Percentiles rank a stretch among this genome's conserved stretches.
Conservation (phyloP, 2,797 vertebrate species). For the Pachyuromys duprasi region DNA sequence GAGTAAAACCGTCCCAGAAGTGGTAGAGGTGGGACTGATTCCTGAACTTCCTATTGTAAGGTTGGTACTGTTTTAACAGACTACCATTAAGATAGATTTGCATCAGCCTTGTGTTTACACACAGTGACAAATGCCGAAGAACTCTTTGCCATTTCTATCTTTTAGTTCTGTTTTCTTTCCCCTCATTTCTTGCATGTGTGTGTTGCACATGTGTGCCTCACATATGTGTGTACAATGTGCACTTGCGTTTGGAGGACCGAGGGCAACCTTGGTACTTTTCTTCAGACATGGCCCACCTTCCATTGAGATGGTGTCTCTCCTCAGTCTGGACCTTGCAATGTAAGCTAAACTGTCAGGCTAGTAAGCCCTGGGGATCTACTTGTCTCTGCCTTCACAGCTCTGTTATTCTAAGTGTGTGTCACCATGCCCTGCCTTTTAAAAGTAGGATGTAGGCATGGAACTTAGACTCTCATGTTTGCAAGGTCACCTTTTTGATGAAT, state of each 20-base stretch:
- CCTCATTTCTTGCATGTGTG: not conserved
- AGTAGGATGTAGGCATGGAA: not conserved
- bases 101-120: slow-evolving; percentile 9
- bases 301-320: not conserved
- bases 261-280: not conserved
- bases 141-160: slow-evolving; percentile 19
- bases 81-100: slow-evolving; percentile 52
- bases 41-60: not conserved
- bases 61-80: slow-evolving; percentile 3
- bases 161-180: not conserved
- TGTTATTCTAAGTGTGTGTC: not conserved
- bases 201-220: not conserved
- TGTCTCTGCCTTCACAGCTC: not conserved
- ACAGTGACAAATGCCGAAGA: not conserved
- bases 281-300: not conserved
- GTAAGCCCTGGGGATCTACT: not conserved
- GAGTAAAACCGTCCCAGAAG: not conserved
- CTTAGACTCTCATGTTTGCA: not conserved
- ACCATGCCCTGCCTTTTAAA: not conserved
- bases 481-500: not conserved
- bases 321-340: too few relatives aligned
- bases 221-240: not conserved
- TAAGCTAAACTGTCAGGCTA: not conserved
- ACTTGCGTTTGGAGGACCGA: not conserved
- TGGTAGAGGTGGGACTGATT: not conserved